Evolutionary conservation across 2,113 vertebrate genomes (phyloP).

Genomic region (Numida meleagris): DNA sequence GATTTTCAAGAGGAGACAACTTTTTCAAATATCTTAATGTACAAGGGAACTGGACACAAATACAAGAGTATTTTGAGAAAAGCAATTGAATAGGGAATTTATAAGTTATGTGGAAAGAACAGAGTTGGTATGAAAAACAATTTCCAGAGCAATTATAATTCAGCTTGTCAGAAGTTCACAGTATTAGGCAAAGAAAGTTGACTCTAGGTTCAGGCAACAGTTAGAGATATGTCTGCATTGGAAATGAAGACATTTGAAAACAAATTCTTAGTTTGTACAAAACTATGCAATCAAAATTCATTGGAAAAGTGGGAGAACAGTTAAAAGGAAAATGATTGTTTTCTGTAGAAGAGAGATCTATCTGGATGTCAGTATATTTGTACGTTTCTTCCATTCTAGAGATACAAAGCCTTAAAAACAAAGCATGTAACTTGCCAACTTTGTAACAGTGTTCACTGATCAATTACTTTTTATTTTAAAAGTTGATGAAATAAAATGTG

Average conservation of each 20-base stretch:
- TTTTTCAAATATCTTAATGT: not conserved
- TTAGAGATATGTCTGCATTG: not conserved
- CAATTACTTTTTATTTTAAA: not conserved
- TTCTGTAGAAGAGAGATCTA: not conserved
- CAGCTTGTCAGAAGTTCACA: not conserved
- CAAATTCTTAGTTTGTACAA: not conserved
- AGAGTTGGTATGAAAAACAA: not conserved
- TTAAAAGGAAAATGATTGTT: not conserved
- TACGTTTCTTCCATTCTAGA: not conserved
- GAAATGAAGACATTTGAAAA: not conserved
- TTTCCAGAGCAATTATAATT: not conserved
- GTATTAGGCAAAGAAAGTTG: not conserved
- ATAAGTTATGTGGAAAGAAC: not conserved
- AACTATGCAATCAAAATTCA: not conserved
- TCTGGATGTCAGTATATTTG: not conserved
- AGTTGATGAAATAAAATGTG: not conserved
- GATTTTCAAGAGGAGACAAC: not conserved
- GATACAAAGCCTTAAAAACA: not conserved
- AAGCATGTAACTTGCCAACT: not conserved
- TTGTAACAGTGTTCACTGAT: not conserved
- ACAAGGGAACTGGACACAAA: not conserved
- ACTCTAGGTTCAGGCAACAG: not conserved
- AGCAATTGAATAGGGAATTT: not conserved
- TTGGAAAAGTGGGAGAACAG: not conserved
- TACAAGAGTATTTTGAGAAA: not conserved